Evolutionary conservation across 2,113 vertebrate species (phyloP), one percentile per base, ranked within the genome.

Genomic region (Tenrec ecaudatus): DNA sequence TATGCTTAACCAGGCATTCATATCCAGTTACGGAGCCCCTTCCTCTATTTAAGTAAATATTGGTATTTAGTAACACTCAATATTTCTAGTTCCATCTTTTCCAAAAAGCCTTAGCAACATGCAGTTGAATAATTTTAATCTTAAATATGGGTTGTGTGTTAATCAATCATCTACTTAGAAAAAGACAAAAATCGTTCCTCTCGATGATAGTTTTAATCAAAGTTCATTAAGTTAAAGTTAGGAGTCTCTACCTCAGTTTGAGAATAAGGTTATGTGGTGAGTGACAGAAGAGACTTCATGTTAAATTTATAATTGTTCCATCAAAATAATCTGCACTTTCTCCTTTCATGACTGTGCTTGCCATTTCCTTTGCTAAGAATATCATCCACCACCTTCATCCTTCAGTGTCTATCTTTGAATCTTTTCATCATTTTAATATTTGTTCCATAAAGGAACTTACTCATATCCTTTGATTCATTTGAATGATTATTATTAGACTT

Each of bases 141-240:
- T 17, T 89, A 6, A 84, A 16, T 71, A 27, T 33, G 33, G 25
- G 7, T 86, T 36, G 43, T 64, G 57, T 84, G 60, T 38, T 73
- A 73, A 53, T 53, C 12, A 73, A 53, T 36, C 77, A 79, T 75
- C 10, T 68, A 8, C 57, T 85, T 15, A 27, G 40, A 33, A 53
- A 29, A 38, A 29, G 38, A 64, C 23, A 64, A 27, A 43, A 19
- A 36, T 16, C 15, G 19, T 78, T 53, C 16, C 15, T 75, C 86
- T 87, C 27, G 57, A 31, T 40, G 82, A 22, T 75, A 84, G 71
- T 17, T 2, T 83, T 64, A 83, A 64, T 89, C n/a, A 64, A 66
- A 75, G 38, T 79, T 93, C 82, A 53, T 12, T 79, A 81, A 29
- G 60, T 92, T 75, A 83, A 92, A 86, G 20, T 93, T 57, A 66